Conservation (phyloP, 2,797 vertebrate species). For the Sebastes umbrosus region DNA sequence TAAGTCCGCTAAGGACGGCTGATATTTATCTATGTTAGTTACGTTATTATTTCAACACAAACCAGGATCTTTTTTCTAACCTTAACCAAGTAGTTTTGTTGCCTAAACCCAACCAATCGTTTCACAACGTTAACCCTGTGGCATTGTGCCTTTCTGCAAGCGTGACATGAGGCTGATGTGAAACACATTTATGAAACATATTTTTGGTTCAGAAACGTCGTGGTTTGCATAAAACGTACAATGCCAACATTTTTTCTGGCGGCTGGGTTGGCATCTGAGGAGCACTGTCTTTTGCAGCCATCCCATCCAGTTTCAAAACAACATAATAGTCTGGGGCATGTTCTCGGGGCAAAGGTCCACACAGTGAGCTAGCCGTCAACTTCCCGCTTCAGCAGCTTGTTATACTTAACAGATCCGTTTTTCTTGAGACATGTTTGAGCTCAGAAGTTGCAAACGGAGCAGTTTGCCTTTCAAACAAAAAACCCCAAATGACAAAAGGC, state of each 20-base stretch:
- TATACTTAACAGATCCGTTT: slow-evolving; percentile 43
- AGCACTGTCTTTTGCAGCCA: neutral
- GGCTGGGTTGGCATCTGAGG: neutral
- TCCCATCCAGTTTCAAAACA: neutral
- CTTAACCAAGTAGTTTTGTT: neutral
- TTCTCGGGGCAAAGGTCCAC: slow-evolving; percentile 14
- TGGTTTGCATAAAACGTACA: neutral
- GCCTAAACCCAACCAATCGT: neutral
- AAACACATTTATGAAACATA: neutral
- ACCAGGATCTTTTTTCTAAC: neutral
- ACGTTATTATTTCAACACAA: no score
- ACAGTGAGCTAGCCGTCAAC: neutral
- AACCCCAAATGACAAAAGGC: slow-evolving; percentile 66
- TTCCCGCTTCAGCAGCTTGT: slow-evolving; percentile 24
- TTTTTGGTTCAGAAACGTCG: neutral
- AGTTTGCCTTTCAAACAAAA: slow-evolving; percentile 77
- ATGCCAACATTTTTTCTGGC: neutral
- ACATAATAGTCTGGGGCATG: neutral
- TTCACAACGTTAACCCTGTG: rapidly evolving
- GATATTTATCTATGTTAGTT: no score
- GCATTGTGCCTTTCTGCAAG: neutral
- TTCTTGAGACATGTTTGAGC: slow-evolving; percentile 46
- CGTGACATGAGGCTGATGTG: neutral
- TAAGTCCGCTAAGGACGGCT: no score
- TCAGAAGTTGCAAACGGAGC: slow-evolving; percentile 61